Evolutionary conservation across 2,888 invertebrate species (phyloP).

Genomic region (Tortricodes alternella): DNA sequence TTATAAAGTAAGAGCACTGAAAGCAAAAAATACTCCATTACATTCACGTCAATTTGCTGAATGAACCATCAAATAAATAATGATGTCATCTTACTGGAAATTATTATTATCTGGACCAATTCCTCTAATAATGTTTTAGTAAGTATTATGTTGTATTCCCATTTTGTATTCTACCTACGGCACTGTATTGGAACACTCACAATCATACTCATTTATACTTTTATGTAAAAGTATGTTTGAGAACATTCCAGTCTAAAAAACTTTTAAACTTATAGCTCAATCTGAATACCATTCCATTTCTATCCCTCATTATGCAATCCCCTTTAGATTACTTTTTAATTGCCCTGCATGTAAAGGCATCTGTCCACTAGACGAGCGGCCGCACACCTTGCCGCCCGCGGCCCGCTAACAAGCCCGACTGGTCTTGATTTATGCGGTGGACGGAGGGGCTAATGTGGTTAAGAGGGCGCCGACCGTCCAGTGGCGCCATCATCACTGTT

Average conservation of each 20-base stretch:
- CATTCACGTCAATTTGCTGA: no score
- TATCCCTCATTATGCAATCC: constrained; percentile 13
- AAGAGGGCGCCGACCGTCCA: neutral
- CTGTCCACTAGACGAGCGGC: constrained; percentile 5
- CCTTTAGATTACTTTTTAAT: constrained; percentile 24
- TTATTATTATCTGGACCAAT: no score
- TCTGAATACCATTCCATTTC: neutral
- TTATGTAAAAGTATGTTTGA: no score
- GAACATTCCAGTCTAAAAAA: no score
- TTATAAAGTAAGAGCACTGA: no score
- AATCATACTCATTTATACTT: no score
- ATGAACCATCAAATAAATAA: no score
- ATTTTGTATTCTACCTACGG: neutral
- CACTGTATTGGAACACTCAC: no score
- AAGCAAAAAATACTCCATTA: no score
- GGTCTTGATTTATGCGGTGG: constrained; percentile 25
- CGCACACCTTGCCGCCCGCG: constrained; percentile 24
- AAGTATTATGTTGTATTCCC: neutral
- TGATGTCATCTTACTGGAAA: no score
- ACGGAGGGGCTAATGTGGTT: constrained; percentile 20
- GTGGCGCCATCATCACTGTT: no score
- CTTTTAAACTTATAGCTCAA: neutral
- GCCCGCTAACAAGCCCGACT: constrained; percentile 1
- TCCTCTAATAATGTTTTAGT: no score
- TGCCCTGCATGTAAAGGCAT: constrained; percentile 9